These are phyloP conservation scores for Rhinoraja longicauda DNA, from an alignment of 2,797 vertebrate species.

Conservation along the genomic window DNA sequence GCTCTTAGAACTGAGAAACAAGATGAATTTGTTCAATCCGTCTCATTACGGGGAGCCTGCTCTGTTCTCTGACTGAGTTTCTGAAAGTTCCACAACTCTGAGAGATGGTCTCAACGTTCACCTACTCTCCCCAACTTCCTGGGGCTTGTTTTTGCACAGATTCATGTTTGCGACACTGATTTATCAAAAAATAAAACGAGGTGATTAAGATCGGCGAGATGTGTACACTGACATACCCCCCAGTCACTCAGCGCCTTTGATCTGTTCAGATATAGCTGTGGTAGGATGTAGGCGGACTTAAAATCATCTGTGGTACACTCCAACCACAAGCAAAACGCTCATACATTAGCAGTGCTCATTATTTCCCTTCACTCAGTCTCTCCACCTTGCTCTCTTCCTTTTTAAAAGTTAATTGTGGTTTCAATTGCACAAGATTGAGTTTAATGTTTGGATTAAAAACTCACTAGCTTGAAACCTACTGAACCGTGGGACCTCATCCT, in stretches of 20 bases:
- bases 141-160: conserved; percentile 28
- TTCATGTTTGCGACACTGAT: conserved; percentile 28
- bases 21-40: neutral
- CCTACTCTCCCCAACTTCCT: too few relatives aligned
- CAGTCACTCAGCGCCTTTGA: neutral
- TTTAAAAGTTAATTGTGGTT: neutral
- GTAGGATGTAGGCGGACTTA: conserved; percentile 29
- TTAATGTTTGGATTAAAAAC: neutral
- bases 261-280: conserved; percentile 33
- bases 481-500: neutral
- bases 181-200: conserved; percentile 32
- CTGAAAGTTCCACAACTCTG: neutral
- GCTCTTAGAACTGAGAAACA: too few relatives aligned
- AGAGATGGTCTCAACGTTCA: neutral
- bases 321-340: neutral
- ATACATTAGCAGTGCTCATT: neutral
- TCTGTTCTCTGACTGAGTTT: neutral
- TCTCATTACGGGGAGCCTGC: neutral
- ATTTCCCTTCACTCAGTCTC: neutral
- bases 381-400: neutral
- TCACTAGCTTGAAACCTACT: neutral
- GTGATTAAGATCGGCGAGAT: conserved; percentile 37
- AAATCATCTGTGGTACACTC: conserved; percentile 1
- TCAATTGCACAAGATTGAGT: neutral
- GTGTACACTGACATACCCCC: neutral